A percentile compares a stretch with the other conserved stretches of the same genome.
Conservation (phyloP, 2,113 vertebrate species). For the Mastomys natalensis region DNA sequence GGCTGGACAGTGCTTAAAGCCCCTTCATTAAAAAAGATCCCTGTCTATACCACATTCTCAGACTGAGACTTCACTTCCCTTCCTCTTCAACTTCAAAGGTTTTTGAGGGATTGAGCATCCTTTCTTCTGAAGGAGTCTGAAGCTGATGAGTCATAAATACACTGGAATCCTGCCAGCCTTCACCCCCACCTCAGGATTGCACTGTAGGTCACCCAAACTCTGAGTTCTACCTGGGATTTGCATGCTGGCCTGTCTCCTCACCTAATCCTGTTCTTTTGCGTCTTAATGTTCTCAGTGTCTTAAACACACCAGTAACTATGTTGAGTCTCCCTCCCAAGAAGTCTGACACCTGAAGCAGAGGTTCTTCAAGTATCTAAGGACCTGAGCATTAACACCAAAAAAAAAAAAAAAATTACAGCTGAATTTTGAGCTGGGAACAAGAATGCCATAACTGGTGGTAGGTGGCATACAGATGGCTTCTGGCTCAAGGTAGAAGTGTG, state of each 20-base stretch:
- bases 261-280: background rate
- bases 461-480: background rate
- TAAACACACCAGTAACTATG: background rate
- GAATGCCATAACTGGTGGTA: background rate
- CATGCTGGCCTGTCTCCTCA: background rate
- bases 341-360: background rate
- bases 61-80: background rate
- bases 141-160: background rate
- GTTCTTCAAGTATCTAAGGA: background rate
- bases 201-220: background rate
- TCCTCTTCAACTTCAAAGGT: background rate
- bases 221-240: background rate
- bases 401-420: background rate
- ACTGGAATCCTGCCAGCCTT: background rate
- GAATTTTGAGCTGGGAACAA: background rate
- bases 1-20: background rate
- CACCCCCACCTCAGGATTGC: background rate
- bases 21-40: slow-evolving; percentile 4
- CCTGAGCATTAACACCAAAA: background rate
- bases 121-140: background rate
- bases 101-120: background rate
- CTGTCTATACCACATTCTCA: background rate
- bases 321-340: background rate
- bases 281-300: background rate
- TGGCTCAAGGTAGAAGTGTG: background rate